Conservation (phyloP, 2,888 invertebrate species). For the Eledone cirrhosa region DNA sequence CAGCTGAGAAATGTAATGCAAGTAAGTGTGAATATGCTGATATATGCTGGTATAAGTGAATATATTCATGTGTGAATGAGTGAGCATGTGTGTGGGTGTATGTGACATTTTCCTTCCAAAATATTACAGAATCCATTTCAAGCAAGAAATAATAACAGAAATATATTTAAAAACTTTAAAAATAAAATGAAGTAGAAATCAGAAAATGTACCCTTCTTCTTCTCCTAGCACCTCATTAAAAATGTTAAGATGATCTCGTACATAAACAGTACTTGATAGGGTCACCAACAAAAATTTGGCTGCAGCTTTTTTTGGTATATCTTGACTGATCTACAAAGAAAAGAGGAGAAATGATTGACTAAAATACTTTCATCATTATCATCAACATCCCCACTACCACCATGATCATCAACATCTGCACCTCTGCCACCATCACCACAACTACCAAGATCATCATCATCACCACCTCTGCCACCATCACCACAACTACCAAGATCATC, state of each 20-base stretch:
- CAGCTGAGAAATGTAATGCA: too few relatives aligned
- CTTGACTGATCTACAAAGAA: slow-evolving; percentile 47
- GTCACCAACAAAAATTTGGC: slow-evolving; percentile 53
- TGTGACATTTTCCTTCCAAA: too few relatives aligned
- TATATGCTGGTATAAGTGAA: too few relatives aligned
- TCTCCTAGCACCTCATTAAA: slow-evolving; percentile 52
- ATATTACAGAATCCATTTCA: neutral
- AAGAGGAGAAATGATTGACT: neutral
- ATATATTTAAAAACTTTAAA: too few relatives aligned
- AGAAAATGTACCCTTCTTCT: slow-evolving; percentile 7
- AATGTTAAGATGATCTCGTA: slow-evolving; percentile 56
- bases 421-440: too few relatives aligned
- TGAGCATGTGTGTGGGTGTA: too few relatives aligned
- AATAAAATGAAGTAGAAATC: neutral
- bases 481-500: too few relatives aligned
- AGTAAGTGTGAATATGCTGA: too few relatives aligned
- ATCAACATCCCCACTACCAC: neutral
- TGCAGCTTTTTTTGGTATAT: slow-evolving; percentile 48
- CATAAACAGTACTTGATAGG: slow-evolving; percentile 56
- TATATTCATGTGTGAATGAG: too few relatives aligned
- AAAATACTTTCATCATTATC: neutral
- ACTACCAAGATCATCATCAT: too few relatives aligned
- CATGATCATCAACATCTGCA: neutral
- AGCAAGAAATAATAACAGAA: neutral
- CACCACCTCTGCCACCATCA: too few relatives aligned